Evolutionary conservation across 2,888 invertebrate species (phyloP), one percentile per base, ranked within the genome.

Genomic region (Pteria penguin): DNA sequence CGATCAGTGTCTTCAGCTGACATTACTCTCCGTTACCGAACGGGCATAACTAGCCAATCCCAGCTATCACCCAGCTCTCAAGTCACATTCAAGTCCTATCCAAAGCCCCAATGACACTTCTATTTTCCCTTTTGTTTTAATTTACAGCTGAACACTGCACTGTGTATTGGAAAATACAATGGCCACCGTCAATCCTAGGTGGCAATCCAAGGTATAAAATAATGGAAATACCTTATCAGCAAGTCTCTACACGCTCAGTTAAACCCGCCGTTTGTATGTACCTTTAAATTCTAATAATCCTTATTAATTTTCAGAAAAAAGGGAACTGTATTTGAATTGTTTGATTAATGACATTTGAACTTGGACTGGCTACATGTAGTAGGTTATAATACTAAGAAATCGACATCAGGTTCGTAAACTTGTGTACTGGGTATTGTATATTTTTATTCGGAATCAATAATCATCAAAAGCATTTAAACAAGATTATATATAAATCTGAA

Each of bases 1-100:
- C 88, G 82, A 45, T 45, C 45, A n/a, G n/a, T n/a, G 68, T 87
- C 83, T 22, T 80, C 76, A 76, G 80, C 77, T 69, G 85, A 84
- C 86, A 86, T 86, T 81, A 14, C 45, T 45, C 18, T 8, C 45
- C 8, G 45, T 45, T 45, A 45, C 45, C 8, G 18, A 45, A 18
- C 11, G 45, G 45, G 18, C 45, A 45, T 14, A 45, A 14, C 45
- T 45, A 45, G 45, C 45, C 18, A 45, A 45, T 18, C 8, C 45
- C 18, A 45, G 45, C 45, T 14, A 14, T 45, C 11, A 45, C 45
- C 8, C n/a, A n/a, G 11, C 45, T 18, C 45, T 45, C 8, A 45
- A 8, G 8, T 8, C 45, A 14, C 0, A 1, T 18, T 18, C 8
- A 45, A 18, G 11, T 18, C 45, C 45, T 45, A 8, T 45, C 18